Conservation (phyloP, 2,888 invertebrate species). For the Resseliella maxima region DNA sequence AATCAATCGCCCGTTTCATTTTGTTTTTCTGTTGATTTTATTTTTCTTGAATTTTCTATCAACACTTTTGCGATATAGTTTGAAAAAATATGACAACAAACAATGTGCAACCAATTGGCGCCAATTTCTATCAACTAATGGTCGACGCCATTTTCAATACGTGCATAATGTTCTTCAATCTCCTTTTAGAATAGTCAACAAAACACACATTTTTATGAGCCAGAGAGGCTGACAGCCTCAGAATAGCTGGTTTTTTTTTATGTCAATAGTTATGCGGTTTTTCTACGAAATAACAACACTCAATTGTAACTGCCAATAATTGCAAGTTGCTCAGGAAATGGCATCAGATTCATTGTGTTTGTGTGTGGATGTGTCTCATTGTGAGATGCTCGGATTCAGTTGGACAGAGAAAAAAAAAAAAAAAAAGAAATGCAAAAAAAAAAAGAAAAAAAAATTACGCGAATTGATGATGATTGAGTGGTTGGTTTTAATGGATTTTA, state of each 20-base stretch:
- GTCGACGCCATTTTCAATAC: not conserved
- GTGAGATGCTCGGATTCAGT: not conserved
- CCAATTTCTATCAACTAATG: slow-evolving; percentile 37
- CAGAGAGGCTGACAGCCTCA: no score
- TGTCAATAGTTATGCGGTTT: not conserved
- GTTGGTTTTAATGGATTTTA: slow-evolving; percentile 37
- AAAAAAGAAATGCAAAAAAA: not conserved
- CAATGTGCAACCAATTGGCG: slow-evolving; percentile 9
- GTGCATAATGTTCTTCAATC: not conserved
- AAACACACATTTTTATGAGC: not conserved
- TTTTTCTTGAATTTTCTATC: not conserved
- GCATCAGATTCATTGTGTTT: not conserved
- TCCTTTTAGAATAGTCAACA: not conserved
- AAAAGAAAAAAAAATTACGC: not conserved
- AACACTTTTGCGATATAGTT: not conserved
- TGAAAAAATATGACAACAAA: no score
- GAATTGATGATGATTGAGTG: slow-evolving; percentile 49
- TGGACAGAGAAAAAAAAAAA: not conserved
- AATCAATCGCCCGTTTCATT: not conserved
- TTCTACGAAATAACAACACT: not conserved
- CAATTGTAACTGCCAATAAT: not conserved
- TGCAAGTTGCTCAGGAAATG: slow-evolving; percentile 26
- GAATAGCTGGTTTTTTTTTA: not conserved
- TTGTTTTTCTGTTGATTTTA: not conserved
- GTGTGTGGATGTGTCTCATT: no score